phyloP scores from a whole-genome alignment of 2,888 invertebrate genomes.

The Chorisops tibialis region DNA sequence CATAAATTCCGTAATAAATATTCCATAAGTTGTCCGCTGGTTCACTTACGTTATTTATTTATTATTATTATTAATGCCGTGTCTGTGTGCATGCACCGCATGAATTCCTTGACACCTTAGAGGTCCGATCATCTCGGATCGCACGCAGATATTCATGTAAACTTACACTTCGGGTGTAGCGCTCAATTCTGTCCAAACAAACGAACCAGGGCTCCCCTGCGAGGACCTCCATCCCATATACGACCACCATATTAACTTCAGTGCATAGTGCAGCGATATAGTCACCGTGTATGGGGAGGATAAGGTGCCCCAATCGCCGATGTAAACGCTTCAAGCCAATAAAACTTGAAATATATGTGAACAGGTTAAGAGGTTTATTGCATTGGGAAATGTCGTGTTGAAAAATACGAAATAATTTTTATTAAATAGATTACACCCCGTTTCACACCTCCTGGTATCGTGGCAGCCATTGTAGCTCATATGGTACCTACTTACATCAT shows the following conservation, averaged over 20 bases:
- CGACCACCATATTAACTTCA: neutral
- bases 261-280: neutral
- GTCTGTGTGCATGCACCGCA: neutral
- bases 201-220: too few relatives aligned
- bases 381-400: slow-evolving; percentile 38
- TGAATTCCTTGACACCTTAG: neutral
- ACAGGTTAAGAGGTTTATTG: slow-evolving; percentile 39
- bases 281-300: neutral
- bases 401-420: slow-evolving; percentile 35
- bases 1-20: slow-evolving; percentile 40
- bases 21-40: slow-evolving; percentile 31
- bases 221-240: neutral
- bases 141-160: neutral
- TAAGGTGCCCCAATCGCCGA: neutral
- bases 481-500: too few relatives aligned
- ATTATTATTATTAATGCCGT: slow-evolving; percentile 4
- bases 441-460: too few relatives aligned
- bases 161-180: neutral
- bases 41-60: slow-evolving; percentile 16
- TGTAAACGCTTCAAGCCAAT: slow-evolving; percentile 11
- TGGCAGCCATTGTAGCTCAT: too few relatives aligned
- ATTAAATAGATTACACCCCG: neutral
- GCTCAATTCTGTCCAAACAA: neutral
- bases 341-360: slow-evolving; percentile 38
- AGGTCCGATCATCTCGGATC: neutral